Evolutionary conservation across 2,113 vertebrate genomes (phyloP), one percentile per base, ranked within the genome.

Genomic region (Cacatua alba): DNA sequence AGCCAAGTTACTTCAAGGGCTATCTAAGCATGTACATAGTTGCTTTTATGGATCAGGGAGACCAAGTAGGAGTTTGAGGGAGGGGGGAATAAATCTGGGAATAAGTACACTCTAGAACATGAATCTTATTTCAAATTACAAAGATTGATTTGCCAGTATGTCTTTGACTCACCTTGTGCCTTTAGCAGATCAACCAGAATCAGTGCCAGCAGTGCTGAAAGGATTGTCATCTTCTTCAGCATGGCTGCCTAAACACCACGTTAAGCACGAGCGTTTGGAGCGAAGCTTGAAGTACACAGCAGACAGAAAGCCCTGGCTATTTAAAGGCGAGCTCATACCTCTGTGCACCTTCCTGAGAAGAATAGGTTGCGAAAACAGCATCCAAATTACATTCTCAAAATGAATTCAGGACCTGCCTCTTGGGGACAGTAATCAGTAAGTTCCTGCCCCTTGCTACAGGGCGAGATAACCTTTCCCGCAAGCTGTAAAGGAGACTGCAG

Each of bases 381-480:
- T 62, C 53, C 63, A 71, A 57, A 59, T 85, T 48, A 31, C 77
- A 28, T 82, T 86, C 65, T 92, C 39, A 49, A 10, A 82, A 80
- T 7, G 5, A 82, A 69, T 53, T 48, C 77, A 37, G 43, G 41
- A 35, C 71, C 57, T 86, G 48, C 64, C 67, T 86, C 35, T 92
- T 43, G 76, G 78, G 26, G 68, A 28, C 57, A 43, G 70, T 44
- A 46, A 82, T 91, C 72, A 76, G 39, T 63, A 79, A 71, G 57
- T 78, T 91, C 81, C 60, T 59, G 79, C 44, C 48, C 26, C 29
- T 59, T 81, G 62, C 64, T 60, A 48, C n/a, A 44, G 80, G 37
- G 17, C 62, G 69, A 86, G 96, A 95, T 96, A 95, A 97, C 94
- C 93, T 91, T 94, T 87, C 26, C 59, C 6, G 1, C 52, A 59